Percentiles rank a stretch among this genome's conserved stretches.
phyloP scores from a whole-genome alignment of 2,888 invertebrate species.

The Drosophila yooni region DNA sequence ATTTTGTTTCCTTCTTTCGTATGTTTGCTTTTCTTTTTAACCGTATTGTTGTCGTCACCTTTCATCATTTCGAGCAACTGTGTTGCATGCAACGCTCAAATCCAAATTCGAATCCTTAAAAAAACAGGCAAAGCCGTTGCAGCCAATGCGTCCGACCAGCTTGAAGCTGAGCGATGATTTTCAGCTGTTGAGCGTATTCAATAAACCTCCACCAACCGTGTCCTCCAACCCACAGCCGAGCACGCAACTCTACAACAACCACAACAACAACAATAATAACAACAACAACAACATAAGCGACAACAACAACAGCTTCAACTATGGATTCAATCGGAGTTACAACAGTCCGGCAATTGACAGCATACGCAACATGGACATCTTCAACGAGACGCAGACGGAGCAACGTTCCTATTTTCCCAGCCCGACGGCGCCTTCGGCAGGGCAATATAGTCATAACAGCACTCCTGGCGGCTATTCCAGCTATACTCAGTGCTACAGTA shows the following conservation, averaged over 20 bases:
- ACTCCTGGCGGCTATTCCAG: conserved; percentile 52
- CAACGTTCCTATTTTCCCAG: conserved; percentile 49
- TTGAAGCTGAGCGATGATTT: conserved; percentile 64
- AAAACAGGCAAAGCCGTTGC: conserved; percentile 40
- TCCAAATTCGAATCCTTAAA: conserved; percentile 11
- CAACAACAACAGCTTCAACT: conserved; percentile 35
- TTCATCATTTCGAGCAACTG: conserved; percentile 49
- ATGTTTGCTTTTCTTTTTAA: conserved; percentile 17
- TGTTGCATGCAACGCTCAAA: conserved; percentile 62
- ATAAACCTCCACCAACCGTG: conserved; percentile 49
- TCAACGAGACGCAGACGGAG: conserved; percentile 35
- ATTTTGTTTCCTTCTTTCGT: conserved; percentile 43
- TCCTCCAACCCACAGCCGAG: conserved; percentile 51
- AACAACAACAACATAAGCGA: conserved; percentile 41
- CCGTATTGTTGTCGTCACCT: conserved; percentile 26
- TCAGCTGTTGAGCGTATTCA: conserved; percentile 60
- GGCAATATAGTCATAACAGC: conserved; percentile 38
- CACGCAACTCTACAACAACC: conserved; percentile 38
- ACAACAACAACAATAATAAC: conserved; percentile 34
- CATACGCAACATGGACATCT: conserved; percentile 73
- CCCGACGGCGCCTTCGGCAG: conserved; percentile 56
- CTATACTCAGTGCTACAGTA: conserved; percentile 70
- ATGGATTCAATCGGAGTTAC: conserved; percentile 29
- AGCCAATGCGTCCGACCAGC: conserved; percentile 70
- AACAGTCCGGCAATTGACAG: conserved; percentile 70